phyloP scores from a whole-genome alignment of 2,113 vertebrate species.

The Pedionomus torquatus region DNA sequence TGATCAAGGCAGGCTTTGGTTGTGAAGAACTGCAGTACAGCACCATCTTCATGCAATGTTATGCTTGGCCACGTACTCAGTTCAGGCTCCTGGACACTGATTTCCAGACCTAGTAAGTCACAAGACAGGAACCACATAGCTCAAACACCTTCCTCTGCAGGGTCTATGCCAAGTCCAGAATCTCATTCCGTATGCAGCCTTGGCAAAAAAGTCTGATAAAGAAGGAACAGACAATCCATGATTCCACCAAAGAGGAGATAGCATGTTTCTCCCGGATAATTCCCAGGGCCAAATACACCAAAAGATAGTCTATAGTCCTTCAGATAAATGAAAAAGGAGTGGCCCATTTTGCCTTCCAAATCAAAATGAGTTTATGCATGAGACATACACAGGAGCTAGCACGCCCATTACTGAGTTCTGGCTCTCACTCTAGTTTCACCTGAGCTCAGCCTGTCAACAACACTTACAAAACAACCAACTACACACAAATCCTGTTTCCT shows the following conservation, averaged over 20 bases:
- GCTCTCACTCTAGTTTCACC: not conserved
- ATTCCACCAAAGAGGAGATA: not conserved
- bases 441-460: not conserved
- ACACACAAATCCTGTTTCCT: not conserved
- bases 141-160: not conserved
- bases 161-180: not conserved
- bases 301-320: not conserved
- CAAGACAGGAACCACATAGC: not conserved
- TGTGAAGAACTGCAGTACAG: not conserved
- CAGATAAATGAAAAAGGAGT: not conserved
- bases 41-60: not conserved
- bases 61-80: not conserved
- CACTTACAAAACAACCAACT: not conserved
- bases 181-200: not conserved
- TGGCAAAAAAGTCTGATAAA: not conserved
- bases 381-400: not conserved
- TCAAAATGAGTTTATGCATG: not conserved
- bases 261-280: not conserved
- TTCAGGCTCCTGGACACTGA: not conserved
- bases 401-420: not conserved
- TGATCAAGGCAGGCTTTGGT: not conserved
- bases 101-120: not conserved
- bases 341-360: slow-evolving; percentile 24
- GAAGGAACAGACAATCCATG: not conserved
- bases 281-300: not conserved